phyloP scores from a whole-genome alignment of 2,113 vertebrate genomes.

The Monarcha castaneiventris region DNA sequence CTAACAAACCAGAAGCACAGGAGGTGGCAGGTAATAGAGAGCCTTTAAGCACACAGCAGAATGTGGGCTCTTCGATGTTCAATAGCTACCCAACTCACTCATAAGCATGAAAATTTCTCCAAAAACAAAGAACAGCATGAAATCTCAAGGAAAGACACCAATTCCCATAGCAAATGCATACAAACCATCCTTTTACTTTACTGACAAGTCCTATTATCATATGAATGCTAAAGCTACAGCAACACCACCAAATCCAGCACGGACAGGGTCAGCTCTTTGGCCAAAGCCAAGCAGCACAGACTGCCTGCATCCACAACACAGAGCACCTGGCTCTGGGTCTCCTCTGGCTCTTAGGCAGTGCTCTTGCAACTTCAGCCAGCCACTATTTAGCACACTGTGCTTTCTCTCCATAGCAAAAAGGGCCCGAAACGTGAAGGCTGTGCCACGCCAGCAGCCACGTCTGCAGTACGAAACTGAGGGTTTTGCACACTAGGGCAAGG shows the following conservation, averaged over 20 bases:
- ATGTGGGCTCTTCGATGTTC: background rate
- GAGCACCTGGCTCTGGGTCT: background rate
- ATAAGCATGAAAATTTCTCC: background rate
- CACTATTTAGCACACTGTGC: background rate
- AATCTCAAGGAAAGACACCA: background rate
- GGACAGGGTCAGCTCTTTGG: background rate
- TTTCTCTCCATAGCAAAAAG: background rate
- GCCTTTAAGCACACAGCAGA: background rate
- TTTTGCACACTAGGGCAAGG: background rate
- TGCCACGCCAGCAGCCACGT: background rate
- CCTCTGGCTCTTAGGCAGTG: background rate
- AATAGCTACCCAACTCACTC: background rate
- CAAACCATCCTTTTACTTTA: background rate
- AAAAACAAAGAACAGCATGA: background rate
- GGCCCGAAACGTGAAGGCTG: accelerated
- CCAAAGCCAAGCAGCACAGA: background rate
- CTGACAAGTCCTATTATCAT: background rate
- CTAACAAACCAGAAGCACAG: background rate
- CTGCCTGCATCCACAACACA: accelerated
- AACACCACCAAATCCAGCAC: background rate
- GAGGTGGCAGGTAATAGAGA: background rate
- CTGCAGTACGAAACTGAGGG: background rate
- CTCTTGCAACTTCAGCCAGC: background rate
- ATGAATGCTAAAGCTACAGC: background rate
- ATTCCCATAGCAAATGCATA: background rate